phyloP scores from a whole-genome alignment of 2,797 vertebrate genomes.

The Petrocephalus schoutedeni region DNA sequence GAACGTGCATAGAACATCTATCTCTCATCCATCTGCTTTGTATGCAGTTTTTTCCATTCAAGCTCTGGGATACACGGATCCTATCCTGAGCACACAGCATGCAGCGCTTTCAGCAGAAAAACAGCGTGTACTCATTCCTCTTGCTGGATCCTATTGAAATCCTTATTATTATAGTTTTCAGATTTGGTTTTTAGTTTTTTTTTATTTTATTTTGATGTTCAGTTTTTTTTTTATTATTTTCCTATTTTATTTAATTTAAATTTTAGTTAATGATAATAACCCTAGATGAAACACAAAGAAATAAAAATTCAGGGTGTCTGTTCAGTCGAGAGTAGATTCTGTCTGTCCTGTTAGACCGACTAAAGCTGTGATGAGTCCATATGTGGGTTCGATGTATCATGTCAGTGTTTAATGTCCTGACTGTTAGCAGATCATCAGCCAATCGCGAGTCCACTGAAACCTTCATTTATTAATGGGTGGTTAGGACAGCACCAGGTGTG shows the following conservation, averaged over 20 bases:
- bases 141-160: background rate
- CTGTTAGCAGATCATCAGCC: background rate
- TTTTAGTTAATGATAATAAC: background rate
- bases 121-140: background rate
- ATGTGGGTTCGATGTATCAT: background rate
- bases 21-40: background rate
- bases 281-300: background rate
- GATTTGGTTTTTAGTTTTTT: background rate
- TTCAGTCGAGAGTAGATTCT: background rate
- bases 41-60: background rate
- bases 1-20: background rate
- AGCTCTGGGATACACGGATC: background rate
- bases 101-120: background rate
- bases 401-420: constrained; percentile 4
- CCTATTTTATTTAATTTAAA: background rate
- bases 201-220: background rate
- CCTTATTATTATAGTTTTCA: background rate
- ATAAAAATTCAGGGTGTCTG: background rate
- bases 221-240: background rate
- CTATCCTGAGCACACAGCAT: background rate
- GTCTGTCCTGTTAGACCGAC: background rate
- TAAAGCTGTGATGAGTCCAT: background rate
- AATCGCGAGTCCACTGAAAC: background rate
- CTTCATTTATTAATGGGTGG: background rate
- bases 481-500: background rate